Percentiles rank a stretch among this genome's conserved stretches.
phyloP scores from a whole-genome alignment of 1,140 invertebrate genomes.

The Polypedilum pembai region DNA sequence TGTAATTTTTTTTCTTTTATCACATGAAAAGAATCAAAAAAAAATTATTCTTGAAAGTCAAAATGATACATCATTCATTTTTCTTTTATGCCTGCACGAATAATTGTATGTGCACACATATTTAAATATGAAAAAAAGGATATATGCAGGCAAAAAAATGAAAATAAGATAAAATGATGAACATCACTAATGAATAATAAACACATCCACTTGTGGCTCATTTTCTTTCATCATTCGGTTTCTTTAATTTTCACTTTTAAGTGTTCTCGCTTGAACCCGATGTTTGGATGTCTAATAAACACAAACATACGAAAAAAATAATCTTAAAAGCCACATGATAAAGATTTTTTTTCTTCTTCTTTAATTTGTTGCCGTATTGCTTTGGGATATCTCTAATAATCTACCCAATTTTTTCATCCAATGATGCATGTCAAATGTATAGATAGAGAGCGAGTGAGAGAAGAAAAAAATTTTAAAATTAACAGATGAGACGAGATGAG shows the following conservation, averaged over 20 bases:
- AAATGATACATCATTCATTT: slow-evolving; percentile 22
- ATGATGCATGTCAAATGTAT: not conserved
- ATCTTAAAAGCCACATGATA: not conserved
- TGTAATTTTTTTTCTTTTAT: slow-evolving; percentile 23
- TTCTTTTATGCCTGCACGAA: not conserved
- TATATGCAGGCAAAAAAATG: not conserved
- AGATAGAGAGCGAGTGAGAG: not conserved
- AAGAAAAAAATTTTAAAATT: not conserved
- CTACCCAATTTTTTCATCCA: not conserved
- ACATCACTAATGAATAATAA: slow-evolving; percentile 14
- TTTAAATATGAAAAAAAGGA: slow-evolving; percentile 2
- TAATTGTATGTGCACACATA: not conserved
- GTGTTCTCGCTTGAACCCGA: not conserved
- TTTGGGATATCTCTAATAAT: not conserved
- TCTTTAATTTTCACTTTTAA: not conserved
- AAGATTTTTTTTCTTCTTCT: not conserved
- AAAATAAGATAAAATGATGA: slow-evolving; percentile 7
- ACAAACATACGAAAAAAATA: not conserved
- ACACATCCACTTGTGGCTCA: slow-evolving; percentile 10
- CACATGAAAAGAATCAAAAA: not conserved
- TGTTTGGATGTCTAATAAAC: not conserved
- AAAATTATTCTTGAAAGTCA: not conserved
- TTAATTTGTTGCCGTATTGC: not conserved
- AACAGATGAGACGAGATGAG: not conserved
- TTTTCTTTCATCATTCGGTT: not conserved